These are phyloP conservation scores for Automeris io DNA, from an alignment of 2,888 invertebrate genomes.

Conservation along the genomic window DNA sequence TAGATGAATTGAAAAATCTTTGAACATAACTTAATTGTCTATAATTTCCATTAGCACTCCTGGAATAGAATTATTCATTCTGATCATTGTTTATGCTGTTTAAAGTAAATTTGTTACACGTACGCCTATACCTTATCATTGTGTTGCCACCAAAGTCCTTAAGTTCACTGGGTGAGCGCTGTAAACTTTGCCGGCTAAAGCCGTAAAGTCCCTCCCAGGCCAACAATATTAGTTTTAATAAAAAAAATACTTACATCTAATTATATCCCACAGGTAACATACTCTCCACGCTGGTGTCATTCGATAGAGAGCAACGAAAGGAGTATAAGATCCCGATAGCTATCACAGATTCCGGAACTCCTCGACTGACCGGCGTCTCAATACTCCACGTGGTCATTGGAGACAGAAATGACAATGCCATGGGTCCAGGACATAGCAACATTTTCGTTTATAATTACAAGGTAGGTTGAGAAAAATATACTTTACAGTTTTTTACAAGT, in stretches of 20 bases:
- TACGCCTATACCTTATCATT: no score
- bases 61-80: no score
- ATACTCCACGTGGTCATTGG: constrained; percentile 93
- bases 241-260: not conserved
- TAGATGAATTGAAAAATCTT: no score
- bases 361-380: constrained; percentile 86
- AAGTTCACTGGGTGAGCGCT: no score
- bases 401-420: constrained; percentile 95
- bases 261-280: constrained; percentile 63
- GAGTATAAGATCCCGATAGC: constrained; percentile 92
- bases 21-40: no score
- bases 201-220: no score
- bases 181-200: no score
- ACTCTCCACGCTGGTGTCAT: constrained; percentile 83
- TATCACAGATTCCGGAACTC: constrained; percentile 90
- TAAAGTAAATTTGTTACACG: no score
- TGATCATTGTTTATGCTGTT: no score
- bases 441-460: constrained; percentile 97
- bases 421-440: constrained; percentile 90
- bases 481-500: not conserved
- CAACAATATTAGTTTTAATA: not conserved
- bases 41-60: no score
- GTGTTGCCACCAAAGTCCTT: no score
- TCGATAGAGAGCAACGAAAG: constrained; percentile 93
- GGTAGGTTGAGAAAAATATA: constrained; percentile 51